Percentiles rank a stretch among this genome's conserved stretches.
phyloP scores from a whole-genome alignment of 1,140 invertebrate species.

The Arion vulgaris region DNA sequence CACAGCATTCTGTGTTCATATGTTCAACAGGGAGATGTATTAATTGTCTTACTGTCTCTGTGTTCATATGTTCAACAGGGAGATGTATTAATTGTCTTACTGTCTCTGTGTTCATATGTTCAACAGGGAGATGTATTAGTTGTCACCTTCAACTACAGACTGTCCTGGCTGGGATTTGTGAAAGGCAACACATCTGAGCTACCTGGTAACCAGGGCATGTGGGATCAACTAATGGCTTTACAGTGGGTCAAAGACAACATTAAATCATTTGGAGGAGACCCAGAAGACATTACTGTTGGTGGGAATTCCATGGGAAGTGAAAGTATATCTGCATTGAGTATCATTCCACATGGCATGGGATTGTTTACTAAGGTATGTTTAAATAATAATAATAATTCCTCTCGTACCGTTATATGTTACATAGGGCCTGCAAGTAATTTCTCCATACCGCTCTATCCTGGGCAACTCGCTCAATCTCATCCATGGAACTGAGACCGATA shows the following conservation, averaged over 20 bases:
- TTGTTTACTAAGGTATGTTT: conserved; percentile 29
- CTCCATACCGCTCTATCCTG: no score
- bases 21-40: no score
- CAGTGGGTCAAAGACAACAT: conserved; percentile 78
- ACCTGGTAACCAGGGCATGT: conserved; percentile 76
- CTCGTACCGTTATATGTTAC: no score
- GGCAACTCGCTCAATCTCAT: no score
- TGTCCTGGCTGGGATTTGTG: conserved; percentile 71
- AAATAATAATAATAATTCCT: no score
- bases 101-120: no score
- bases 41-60: no score
- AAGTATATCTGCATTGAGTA: conserved; percentile 23
- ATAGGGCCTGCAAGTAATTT: no score
- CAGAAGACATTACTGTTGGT: conserved; percentile 53
- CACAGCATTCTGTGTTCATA: no score
- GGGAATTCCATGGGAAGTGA: conserved; percentile 47
- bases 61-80: no score
- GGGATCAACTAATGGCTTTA: conserved; percentile 93
- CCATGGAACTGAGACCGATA: no score
- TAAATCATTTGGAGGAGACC: conserved; percentile 57
- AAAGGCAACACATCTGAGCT: conserved; percentile 35
- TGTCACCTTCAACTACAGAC: conserved; percentile 75
- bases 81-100: no score
- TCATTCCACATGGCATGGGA: background rate
- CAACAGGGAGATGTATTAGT: conserved; percentile 71